Evolutionary conservation across 1,140 invertebrate genomes (phyloP).

Genomic region (Penaeus indicus): DNA sequence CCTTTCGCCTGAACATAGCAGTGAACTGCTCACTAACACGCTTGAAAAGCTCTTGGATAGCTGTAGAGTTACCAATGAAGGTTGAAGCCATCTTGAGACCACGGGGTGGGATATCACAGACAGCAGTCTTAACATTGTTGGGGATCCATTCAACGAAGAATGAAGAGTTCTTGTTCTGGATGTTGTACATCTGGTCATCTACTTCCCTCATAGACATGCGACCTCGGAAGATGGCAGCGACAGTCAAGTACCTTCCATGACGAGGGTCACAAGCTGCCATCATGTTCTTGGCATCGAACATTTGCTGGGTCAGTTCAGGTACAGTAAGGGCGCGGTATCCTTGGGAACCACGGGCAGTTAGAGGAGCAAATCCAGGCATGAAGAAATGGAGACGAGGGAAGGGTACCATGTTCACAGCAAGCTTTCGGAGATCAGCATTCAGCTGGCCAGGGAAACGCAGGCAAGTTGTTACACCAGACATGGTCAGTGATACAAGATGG

Average conservation of each 20-base stretch:
- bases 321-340: conserved; percentile 57
- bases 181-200: conserved; percentile 60
- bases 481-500: conserved; percentile 53
- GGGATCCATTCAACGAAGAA: conserved; percentile 61
- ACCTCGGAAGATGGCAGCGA: conserved; percentile 54
- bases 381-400: conserved; percentile 60
- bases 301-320: conserved; percentile 59
- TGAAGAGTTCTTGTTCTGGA: conserved; percentile 59
- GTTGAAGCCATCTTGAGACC: conserved; percentile 55
- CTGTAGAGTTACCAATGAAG: conserved; percentile 57
- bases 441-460: conserved; percentile 54
- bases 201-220: conserved; percentile 60
- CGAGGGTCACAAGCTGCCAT: conserved; percentile 59
- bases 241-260: conserved; percentile 55
- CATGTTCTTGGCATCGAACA: conserved; percentile 62
- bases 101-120: conserved; percentile 56
- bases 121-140: conserved; percentile 56
- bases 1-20: conserved; percentile 56
- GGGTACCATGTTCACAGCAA: conserved; percentile 57
- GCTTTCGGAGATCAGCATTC: conserved; percentile 54
- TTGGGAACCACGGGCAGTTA: conserved; percentile 53
- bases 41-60: conserved; percentile 58
- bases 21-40: conserved; percentile 57
- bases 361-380: conserved; percentile 58
- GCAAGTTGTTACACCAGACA: conserved; percentile 59